Evolutionary conservation across 2,797 vertebrate species (phyloP).

Genomic region (Molossus alvarezi): DNA sequence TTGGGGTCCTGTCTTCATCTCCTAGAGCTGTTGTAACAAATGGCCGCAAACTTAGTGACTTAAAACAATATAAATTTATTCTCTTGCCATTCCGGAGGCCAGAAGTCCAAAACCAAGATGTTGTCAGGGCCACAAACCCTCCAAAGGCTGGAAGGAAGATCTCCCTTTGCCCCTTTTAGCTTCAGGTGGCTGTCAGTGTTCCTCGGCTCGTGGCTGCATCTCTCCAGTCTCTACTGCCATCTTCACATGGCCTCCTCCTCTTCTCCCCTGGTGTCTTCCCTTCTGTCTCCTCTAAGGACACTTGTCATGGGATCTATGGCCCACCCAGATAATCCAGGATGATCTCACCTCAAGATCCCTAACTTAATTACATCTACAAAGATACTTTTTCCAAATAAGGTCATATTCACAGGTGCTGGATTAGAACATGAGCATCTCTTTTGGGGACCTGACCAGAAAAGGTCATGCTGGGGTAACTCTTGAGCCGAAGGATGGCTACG

Average conservation of each 20-base stretch:
- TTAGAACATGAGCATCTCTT: background rate
- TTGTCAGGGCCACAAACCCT: background rate
- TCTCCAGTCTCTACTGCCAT: background rate
- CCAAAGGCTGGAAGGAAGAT: background rate
- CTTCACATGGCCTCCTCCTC: background rate
- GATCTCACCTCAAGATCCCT: constrained; percentile 10
- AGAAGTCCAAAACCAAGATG: background rate
- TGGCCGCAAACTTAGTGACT: background rate
- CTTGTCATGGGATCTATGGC: background rate
- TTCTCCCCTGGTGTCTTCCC: background rate
- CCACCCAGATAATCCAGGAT: background rate
- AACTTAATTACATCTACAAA: background rate
- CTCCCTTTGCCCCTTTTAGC: background rate
- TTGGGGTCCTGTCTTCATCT: background rate
- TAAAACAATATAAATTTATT: background rate
- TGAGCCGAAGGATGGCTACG: background rate
- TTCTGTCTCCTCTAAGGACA: background rate
- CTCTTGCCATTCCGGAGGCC: background rate
- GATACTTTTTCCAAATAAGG: constrained; percentile 15
- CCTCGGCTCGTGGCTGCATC: background rate
- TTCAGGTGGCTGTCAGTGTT: background rate
- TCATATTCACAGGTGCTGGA: background rate
- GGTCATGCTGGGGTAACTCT: background rate
- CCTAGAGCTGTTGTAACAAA: background rate
- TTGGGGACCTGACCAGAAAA: background rate